These are phyloP conservation scores for Theropithecus gelada DNA, from an alignment of 2,113 vertebrate genomes.

Conservation along the genomic window DNA sequence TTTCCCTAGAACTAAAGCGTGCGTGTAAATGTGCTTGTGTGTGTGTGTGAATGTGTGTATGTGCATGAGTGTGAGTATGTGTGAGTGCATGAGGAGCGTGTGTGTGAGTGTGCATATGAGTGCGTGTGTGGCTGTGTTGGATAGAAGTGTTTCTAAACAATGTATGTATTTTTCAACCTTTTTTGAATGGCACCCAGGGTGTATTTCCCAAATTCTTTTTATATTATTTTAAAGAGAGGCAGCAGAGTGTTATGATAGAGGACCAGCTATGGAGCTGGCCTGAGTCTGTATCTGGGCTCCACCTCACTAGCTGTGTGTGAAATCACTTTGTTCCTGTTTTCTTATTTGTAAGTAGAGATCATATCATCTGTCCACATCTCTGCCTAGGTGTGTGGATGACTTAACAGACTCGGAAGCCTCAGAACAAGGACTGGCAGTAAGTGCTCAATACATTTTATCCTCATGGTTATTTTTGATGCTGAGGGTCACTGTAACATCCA, in stretches of 20 bases:
- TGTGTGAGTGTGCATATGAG: not conserved
- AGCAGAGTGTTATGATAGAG: rapidly evolving
- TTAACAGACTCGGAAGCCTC: not conserved
- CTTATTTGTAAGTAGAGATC: not conserved
- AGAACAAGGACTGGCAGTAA: not conserved
- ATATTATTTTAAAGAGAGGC: not conserved
- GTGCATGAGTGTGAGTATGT: no score
- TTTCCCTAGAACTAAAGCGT: not conserved
- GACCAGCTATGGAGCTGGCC: not conserved
- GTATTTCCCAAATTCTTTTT: not conserved
- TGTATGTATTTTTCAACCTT: not conserved
- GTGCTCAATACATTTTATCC: not conserved
- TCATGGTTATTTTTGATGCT: rapidly evolving
- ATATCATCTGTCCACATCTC: no score
- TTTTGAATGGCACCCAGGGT: not conserved
- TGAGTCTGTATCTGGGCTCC: no score
- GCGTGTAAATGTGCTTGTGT: not conserved
- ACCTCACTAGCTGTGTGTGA: rapidly evolving
- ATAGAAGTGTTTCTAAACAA: not conserved
- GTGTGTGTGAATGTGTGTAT: no score
- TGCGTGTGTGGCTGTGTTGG: not conserved
- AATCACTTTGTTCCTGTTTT: not conserved
- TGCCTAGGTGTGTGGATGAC: no score
- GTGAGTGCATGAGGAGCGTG: not conserved
- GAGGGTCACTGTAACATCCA: not conserved